Base-by-base conservation (phyloP, 2,888 invertebrate genomes). In the Subacronicta megacephala region DNA sequence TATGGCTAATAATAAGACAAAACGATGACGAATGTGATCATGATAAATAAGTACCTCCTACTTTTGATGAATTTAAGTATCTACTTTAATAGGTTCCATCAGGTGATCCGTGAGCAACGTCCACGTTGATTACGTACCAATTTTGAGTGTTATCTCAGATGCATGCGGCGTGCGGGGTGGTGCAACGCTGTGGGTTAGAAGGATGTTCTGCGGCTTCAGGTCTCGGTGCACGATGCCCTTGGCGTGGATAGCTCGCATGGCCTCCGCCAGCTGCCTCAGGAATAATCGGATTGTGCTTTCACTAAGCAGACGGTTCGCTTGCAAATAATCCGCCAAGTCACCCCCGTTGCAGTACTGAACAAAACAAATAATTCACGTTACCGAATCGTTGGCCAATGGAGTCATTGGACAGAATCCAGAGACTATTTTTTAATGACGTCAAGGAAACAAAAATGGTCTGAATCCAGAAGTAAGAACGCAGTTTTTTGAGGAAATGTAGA, bases 161-260 rank as follows among this genome's bases (percentile, higher is more conserved):
- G 96, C 96, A 78, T 96, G 96, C 9, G 98, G 97, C 54, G 96
- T 96, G 65, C 93, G 92, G 6, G 92, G 93, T 55, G 94, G 91
- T 41, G 90, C 84, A 17, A 88, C 96, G 95, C 90, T 96, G 90
- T 99, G 98, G 81, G 98, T 98, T 71, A 99, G 95, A 64, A 99
- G 95, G 85, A 99, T 99, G 94, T 99, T 99, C 95, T 99, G 99
- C 44, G 99, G 99, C 92, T 99, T 99, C 85, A 99, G 95, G 95
- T 99, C 99, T 79, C 99, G 96, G 92, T 99, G 99, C 61, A 99
- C 99, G 83, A 99, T 99, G 78, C 99, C 99, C 95, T 99, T 99
- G 74, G 97, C 98, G 94, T 99, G 98, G 74, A 99, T 95, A 44
- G 99, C 99, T 87, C 97, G 97, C 98, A 99, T 98, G 60, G 99